phyloP scores from a whole-genome alignment of 2,888 invertebrate species.

The Silvanus unidentatus region DNA sequence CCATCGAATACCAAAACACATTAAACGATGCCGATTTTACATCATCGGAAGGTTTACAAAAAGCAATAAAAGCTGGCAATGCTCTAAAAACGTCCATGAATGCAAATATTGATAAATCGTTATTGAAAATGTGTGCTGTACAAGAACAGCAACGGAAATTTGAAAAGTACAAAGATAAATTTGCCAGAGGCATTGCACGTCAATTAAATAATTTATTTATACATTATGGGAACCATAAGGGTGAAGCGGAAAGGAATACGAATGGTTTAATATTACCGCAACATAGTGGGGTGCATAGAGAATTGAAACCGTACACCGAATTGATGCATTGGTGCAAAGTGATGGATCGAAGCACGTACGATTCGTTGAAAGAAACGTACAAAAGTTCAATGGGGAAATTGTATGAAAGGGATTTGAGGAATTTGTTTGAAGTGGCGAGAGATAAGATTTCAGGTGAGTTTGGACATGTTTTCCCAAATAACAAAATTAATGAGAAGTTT shows the following conservation, averaged over 20 bases:
- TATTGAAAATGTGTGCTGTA: conserved; percentile 65
- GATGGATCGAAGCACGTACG: conserved; percentile 78
- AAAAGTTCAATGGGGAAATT: conserved; percentile 77
- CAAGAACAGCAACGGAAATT: conserved; percentile 75
- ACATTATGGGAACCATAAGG: conserved; percentile 75
- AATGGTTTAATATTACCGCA: conserved; percentile 62
- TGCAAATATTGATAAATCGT: conserved; percentile 58
- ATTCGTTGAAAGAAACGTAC: conserved; percentile 76
- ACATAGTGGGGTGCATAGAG: conserved; percentile 75
- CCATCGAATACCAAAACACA: conserved; percentile 59
- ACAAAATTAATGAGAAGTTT: neutral
- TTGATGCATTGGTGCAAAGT: conserved; percentile 85
- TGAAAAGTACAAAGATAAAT: conserved; percentile 70
- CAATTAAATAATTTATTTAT: conserved; percentile 93
- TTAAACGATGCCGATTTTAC: conserved; percentile 69
- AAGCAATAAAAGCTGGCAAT: conserved; percentile 65
- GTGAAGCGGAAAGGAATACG: conserved; percentile 52
- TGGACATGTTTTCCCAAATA: neutral
- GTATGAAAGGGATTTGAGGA: conserved; percentile 78
- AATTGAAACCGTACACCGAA: conserved; percentile 80
- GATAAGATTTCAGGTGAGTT: conserved; percentile 44
- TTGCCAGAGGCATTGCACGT: conserved; percentile 76
- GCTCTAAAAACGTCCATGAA: conserved; percentile 71
- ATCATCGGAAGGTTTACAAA: conserved; percentile 55
- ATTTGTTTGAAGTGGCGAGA: conserved; percentile 71